A percentile compares a stretch with the other conserved stretches of the same genome.
Evolutionary conservation across 2,797 vertebrate genomes (phyloP).

Genomic region (Sternarchorhynchus goeldii): DNA sequence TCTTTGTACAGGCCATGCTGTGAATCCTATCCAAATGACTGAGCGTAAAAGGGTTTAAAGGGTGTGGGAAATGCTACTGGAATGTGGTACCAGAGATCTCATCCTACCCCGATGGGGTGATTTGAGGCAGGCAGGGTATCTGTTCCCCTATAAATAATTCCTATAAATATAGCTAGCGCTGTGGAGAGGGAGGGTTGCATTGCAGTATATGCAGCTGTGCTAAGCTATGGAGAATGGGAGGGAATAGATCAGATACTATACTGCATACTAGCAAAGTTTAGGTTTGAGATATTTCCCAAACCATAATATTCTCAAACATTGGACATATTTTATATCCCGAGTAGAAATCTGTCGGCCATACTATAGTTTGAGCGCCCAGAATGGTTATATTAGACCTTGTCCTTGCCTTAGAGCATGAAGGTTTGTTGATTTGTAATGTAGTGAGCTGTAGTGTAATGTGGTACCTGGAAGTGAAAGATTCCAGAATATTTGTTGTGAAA

Average conservation of each 20-base stretch:
- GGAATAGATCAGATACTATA: conserved; percentile 27
- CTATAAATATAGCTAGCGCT: conserved; percentile 54
- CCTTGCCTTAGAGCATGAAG: background rate
- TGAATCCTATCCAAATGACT: conserved; percentile 42
- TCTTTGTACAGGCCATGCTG: conserved; percentile 29
- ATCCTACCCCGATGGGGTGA: conserved; percentile 27
- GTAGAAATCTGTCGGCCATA: background rate
- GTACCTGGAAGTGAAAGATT: conserved; percentile 65
- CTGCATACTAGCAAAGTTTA: conserved; percentile 3
- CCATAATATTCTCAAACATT: background rate
- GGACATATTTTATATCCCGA: background rate
- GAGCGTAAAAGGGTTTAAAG: conserved; percentile 30
- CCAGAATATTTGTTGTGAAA: conserved; percentile 60
- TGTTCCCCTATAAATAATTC: conserved; percentile 50
- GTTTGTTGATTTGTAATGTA: background rate
- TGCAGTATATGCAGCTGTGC: conserved; percentile 44
- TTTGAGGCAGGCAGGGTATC: conserved; percentile 36
- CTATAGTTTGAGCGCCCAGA: background rate
- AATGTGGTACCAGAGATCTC: conserved; percentile 49
- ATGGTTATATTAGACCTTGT: background rate
- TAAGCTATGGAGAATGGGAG: conserved; percentile 42
- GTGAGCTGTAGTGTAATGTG: background rate
- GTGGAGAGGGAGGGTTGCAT: conserved; percentile 34
- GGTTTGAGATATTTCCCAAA: conserved; percentile 10
- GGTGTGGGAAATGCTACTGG: conserved; percentile 26